Conservation (phyloP, 2,113 vertebrate species). For the Balaenoptera acutorostrata region DNA sequence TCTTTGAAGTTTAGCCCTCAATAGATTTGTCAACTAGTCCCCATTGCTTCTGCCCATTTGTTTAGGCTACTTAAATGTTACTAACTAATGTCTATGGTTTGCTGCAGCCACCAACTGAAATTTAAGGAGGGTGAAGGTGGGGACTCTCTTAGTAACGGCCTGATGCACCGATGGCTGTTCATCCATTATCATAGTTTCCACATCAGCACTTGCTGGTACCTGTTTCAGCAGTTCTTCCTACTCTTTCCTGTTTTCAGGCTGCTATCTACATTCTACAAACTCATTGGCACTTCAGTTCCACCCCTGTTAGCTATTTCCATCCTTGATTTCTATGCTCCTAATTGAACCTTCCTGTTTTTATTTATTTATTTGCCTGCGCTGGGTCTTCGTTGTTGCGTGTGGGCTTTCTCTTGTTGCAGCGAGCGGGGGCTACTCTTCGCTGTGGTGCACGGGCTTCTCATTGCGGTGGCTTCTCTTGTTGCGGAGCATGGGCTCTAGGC, state of each 20-base stretch:
- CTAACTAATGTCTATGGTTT: background rate
- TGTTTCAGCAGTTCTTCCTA: conserved; percentile 49
- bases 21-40: background rate
- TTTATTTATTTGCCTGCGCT: background rate
- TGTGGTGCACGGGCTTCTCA: too few relatives aligned
- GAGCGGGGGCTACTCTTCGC: too few relatives aligned
- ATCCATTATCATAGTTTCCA: background rate
- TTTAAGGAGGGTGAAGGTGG: background rate
- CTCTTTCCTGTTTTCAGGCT: conserved; percentile 53
- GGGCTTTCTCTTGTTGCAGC: too few relatives aligned
- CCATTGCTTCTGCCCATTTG: background rate
- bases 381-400: too few relatives aligned
- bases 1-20: background rate
- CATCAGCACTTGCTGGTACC: conserved; percentile 3
- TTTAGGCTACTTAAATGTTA: background rate
- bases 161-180: background rate
- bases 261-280: background rate
- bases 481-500: too few relatives aligned
- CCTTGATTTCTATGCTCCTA: background rate
- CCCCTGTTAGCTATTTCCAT: background rate
- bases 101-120: background rate
- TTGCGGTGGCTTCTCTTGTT: too few relatives aligned
- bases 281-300: background rate
- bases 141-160: background rate
- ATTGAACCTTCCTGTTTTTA: background rate